Evolutionary conservation across 2,888 invertebrate genomes (phyloP).

Genomic region (Drosophila austrosaltans): DNA sequence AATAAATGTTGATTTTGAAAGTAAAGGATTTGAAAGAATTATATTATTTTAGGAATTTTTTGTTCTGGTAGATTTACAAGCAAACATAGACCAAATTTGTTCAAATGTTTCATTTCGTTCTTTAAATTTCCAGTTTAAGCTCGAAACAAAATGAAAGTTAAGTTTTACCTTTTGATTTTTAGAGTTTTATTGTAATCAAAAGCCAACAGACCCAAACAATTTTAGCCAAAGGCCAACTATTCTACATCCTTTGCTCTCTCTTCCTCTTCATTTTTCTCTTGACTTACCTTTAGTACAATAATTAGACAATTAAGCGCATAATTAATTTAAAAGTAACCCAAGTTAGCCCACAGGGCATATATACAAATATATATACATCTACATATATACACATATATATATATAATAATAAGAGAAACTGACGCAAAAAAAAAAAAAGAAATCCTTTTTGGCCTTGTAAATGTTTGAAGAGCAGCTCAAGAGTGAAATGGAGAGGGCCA

Average conservation of each 20-base stretch:
- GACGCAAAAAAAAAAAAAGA: conserved; percentile 2
- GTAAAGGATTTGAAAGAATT: too few relatives aligned
- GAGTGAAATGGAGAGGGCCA: conserved; percentile 10
- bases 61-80: too few relatives aligned
- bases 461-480: conserved; percentile 26
- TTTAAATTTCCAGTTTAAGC: not conserved
- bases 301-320: conserved; percentile 72
- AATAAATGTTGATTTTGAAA: too few relatives aligned
- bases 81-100: too few relatives aligned
- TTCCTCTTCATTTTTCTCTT: conserved; percentile 11
- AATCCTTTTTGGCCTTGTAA: conserved; percentile 40
- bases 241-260: not conserved
- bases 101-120: not conserved
- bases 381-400: not conserved
- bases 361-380: conserved; percentile 9
- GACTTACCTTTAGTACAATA: conserved; percentile 42
- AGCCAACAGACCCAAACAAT: not conserved
- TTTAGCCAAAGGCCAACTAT: conserved; percentile 24
- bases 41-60: too few relatives aligned
- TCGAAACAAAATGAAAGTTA: not conserved
- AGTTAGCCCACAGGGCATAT: conserved; percentile 17
- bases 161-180: conserved; percentile 8
- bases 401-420: not conserved
- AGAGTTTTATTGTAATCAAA: conserved; percentile 4
- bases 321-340: conserved; percentile 67